These are phyloP conservation scores for Cheilosia grossa DNA, from an alignment of 2,888 invertebrate species.

Conservation along the genomic window DNA sequence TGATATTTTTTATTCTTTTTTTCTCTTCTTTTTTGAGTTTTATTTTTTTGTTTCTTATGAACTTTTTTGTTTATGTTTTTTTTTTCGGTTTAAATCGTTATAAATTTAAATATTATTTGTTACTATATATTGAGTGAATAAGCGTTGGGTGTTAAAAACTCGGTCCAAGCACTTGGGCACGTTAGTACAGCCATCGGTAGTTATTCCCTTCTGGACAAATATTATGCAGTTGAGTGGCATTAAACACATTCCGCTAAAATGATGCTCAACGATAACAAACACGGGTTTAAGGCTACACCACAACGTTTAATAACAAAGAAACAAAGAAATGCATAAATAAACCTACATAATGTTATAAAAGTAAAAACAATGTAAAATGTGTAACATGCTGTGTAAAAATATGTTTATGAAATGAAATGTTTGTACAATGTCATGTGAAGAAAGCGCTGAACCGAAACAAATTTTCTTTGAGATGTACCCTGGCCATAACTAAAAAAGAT, in stretches of 20 bases:
- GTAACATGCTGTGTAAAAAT: not conserved
- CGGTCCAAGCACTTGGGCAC: not conserved
- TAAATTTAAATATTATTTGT: constrained; percentile 15
- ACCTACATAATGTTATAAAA: constrained; percentile 14
- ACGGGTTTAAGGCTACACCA: constrained; percentile 46
- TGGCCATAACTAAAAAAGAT: too few relatives aligned
- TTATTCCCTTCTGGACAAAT: constrained; percentile 21
- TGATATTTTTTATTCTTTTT: not conserved
- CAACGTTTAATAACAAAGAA: constrained; percentile 50
- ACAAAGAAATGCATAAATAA: constrained; percentile 36
- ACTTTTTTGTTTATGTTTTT: not conserved
- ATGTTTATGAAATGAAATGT: constrained; percentile 36
- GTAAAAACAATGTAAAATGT: constrained; percentile 9
- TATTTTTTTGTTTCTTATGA: constrained; percentile 1
- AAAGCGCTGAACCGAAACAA: not conserved
- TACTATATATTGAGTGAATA: constrained; percentile 6
- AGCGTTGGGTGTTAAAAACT: not conserved
- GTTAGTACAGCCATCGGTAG: constrained; percentile 1
- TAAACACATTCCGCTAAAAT: constrained; percentile 29
- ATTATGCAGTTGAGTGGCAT: not conserved
- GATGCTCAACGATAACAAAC: constrained; percentile 45
- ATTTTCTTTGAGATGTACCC: too few relatives aligned
- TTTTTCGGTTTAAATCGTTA: constrained; percentile 47
- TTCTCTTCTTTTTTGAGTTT: not conserved
- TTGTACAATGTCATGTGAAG: constrained; percentile 25